These are phyloP conservation scores for Aphidius gifuensis DNA, from an alignment of 1,140 invertebrate genomes.

Conservation along the genomic window DNA sequence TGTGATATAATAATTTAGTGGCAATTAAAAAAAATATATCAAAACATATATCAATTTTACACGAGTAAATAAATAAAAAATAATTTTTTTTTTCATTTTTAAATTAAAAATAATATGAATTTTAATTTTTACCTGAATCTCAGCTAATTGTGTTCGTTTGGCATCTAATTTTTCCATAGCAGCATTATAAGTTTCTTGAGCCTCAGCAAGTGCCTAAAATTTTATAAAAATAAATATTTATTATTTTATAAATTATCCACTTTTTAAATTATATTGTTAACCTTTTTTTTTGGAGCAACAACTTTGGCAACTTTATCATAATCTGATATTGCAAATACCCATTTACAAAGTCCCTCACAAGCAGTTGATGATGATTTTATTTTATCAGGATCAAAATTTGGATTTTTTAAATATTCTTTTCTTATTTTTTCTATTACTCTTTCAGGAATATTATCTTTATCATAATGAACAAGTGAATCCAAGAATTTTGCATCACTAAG, in stretches of 20 bases:
- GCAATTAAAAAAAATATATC: too few species aligned
- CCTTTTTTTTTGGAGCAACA: constrained; percentile 80
- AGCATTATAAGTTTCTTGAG: constrained; percentile 67
- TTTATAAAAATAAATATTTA: too few species aligned
- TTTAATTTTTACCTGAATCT: constrained; percentile 49
- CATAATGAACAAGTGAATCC: constrained; percentile 78
- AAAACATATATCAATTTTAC: too few species aligned
- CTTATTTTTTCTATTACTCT: constrained; percentile 80
- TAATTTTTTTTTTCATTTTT: too few species aligned
- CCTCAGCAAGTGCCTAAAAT: constrained; percentile 62
- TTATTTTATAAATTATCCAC: too few species aligned
- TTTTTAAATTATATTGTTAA: too few species aligned
- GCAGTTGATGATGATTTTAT: constrained; percentile 76
- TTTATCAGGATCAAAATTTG: constrained; percentile 89
- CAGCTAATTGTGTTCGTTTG: constrained; percentile 74
- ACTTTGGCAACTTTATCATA: constrained; percentile 90
- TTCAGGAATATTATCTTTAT: constrained; percentile 88
- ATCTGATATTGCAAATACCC: constrained; percentile 89
- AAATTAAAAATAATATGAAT: too few species aligned
- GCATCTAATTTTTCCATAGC: constrained; percentile 68
- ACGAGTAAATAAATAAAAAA: too few species aligned
- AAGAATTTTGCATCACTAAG: constrained; percentile 90
- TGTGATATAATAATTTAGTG: too few species aligned
- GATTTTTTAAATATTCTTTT: constrained; percentile 76
- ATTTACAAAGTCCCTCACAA: constrained; percentile 80